phyloP scores from a whole-genome alignment of 2,888 invertebrate genomes.

The Amiota communis region DNA sequence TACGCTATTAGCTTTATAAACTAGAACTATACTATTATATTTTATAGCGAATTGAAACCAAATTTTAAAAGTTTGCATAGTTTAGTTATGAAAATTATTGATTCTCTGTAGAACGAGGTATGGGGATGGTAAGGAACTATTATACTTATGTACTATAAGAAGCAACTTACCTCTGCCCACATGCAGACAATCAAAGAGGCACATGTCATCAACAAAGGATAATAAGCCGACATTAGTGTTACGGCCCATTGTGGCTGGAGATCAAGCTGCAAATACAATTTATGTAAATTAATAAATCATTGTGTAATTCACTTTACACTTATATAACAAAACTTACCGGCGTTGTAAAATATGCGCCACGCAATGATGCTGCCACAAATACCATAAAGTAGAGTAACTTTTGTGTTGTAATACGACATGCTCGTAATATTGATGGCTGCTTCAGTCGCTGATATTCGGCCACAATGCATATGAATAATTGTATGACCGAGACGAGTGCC shows the following conservation, averaged over 20 bases:
- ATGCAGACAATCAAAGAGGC: slow-evolving; percentile 93
- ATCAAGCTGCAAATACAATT: slow-evolving; percentile 76
- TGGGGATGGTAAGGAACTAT: neutral
- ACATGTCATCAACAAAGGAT: slow-evolving; percentile 90
- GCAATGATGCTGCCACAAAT: slow-evolving; percentile 86
- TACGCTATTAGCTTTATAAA: too few relatives aligned
- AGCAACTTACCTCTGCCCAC: slow-evolving; percentile 90
- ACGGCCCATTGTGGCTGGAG: slow-evolving; percentile 89
- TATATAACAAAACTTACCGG: slow-evolving; percentile 79
- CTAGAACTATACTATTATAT: too few relatives aligned
- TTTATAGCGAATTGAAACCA: too few relatives aligned
- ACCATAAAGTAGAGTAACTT: slow-evolving; percentile 91
- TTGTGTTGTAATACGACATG: slow-evolving; percentile 91
- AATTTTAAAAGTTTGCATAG: too few relatives aligned
- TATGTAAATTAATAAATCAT: slow-evolving; percentile 1
- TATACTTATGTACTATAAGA: neutral
- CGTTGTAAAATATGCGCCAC: slow-evolving; percentile 92
- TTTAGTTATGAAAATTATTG: too few relatives aligned
- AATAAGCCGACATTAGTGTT: slow-evolving; percentile 90
- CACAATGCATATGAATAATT: slow-evolving; percentile 87
- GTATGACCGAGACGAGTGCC: slow-evolving; percentile 87
- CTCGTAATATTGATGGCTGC: slow-evolving; percentile 85
- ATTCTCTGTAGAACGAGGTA: too few relatives aligned
- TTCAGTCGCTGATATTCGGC: slow-evolving; percentile 89
- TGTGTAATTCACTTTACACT: neutral